Evolutionary conservation across 2,797 vertebrate species (phyloP).

Genomic region (Cetoscarus ocellatus): DNA sequence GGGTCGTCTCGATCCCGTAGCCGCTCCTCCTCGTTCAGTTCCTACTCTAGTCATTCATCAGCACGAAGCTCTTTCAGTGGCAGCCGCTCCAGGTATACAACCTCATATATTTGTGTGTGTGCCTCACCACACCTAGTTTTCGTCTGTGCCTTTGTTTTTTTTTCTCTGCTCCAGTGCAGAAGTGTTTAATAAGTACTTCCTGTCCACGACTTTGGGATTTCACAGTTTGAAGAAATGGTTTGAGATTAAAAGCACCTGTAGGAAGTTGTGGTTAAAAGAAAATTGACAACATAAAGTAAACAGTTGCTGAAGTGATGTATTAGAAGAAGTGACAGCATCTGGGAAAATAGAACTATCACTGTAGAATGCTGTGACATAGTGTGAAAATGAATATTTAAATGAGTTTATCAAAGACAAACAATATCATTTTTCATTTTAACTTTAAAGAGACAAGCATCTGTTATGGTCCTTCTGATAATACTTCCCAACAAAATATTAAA

Average conservation of each 20-base stretch:
- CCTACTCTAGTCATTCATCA: slow-evolving; percentile 96
- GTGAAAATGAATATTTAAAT: background rate
- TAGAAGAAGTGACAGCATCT: background rate
- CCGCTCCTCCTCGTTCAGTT: slow-evolving; percentile 94
- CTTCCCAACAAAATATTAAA: too few species aligned
- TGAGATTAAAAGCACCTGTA: background rate
- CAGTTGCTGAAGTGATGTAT: too few species aligned
- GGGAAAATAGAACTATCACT: background rate
- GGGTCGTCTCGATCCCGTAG: slow-evolving; percentile 92
- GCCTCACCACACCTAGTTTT: background rate
- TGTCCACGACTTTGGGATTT: background rate
- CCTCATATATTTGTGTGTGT: background rate
- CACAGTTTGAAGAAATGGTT: background rate
- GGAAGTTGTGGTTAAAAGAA: background rate
- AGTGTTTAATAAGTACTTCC: background rate
- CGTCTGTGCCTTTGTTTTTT: background rate
- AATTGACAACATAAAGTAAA: background rate
- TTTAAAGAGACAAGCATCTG: background rate
- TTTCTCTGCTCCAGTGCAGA: background rate
- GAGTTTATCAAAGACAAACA: too few species aligned
- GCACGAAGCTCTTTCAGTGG: slow-evolving; percentile 96
- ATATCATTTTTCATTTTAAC: too few species aligned
- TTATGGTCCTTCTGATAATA: background rate
- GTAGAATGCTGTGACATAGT: background rate
- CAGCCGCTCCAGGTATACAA: slow-evolving; percentile 91